A percentile compares a stretch with the other conserved stretches of the same genome.
Evolutionary conservation across 2,113 vertebrate genomes (phyloP).

Genomic region (Vulpes ferrilata): DNA sequence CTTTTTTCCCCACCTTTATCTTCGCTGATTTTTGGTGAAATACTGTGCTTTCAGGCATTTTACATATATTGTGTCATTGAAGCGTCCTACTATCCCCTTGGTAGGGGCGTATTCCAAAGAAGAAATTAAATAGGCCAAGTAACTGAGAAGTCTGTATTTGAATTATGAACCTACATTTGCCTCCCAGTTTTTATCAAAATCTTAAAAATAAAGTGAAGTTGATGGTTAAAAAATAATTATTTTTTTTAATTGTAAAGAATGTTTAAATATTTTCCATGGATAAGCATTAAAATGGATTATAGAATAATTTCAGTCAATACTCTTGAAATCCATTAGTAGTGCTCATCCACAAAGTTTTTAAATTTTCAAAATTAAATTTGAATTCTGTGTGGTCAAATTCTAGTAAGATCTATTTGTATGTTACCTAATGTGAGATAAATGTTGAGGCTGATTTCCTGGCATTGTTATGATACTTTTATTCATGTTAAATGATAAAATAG

Average conservation of each 20-base stretch:
- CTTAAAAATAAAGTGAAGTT: conserved; percentile 28
- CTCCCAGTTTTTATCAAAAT: conserved; percentile 8
- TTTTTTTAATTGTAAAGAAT: conserved; percentile 54
- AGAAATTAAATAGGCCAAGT: conserved; percentile 27
- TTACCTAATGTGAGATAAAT: neutral
- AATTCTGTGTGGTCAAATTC: conserved; percentile 48
- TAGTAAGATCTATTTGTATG: neutral
- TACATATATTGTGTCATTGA: neutral
- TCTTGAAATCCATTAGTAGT: neutral
- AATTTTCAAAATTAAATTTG: neutral
- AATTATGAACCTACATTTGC: conserved; percentile 13
- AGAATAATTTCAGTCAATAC: conserved; percentile 11
- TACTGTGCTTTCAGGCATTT: conserved; percentile 17
- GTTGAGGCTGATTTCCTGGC: neutral
- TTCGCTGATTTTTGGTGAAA: neutral
- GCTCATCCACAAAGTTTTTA: conserved; percentile 39
- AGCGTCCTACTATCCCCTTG: neutral
- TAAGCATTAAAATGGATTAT: conserved; percentile 1
- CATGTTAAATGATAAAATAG: conserved; percentile 18
- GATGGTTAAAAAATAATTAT: conserved; percentile 30
- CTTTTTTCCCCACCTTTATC: neutral
- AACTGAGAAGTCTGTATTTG: conserved; percentile 21
- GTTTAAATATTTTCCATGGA: neutral
- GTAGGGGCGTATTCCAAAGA: neutral
- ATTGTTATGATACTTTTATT: neutral